Evolutionary conservation across 1,140 invertebrate genomes (phyloP), one percentile per base, ranked within the genome.

Genomic region (Asobara japonica): DNA sequence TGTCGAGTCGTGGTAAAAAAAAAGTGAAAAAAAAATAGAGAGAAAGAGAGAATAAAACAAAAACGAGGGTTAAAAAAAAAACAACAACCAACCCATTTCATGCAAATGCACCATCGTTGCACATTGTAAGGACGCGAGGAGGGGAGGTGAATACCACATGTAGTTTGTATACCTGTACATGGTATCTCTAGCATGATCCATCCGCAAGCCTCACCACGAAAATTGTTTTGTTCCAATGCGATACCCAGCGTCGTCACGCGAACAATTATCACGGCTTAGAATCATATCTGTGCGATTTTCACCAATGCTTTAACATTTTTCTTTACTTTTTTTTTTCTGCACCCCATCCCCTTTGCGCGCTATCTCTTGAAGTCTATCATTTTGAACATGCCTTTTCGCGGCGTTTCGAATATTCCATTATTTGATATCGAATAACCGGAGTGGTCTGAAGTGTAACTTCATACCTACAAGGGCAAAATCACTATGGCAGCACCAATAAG

Each of bases 181-280:
- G 31, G n/a, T 65, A 69, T 69, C 51, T 65, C 31, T 56, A 62
- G 41, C 56, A 73, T 66, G 41, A 64, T 68, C 65, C 60, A 48
- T 70, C 31, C 60, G 69, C 60, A 29, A 67, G 33, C 45, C 60
- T 71, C 69, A 71, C 65, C 69, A 72, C 65, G 73, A 71, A 74
- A 74, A 74, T 74, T 74, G 65, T 74, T 74, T 74, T 38, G 65
- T 67, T 69, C 31, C 56, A 33, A 71, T 62, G 56, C 38, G 71
- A 71, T 30, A 65, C 30, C 60, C 10, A 65, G 30, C 60, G 73
- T 72, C 60, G 51, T 71, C 56, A 48, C 69, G 69, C 60, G 56
- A 74, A 68, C 73, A 74, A 74, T 74, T 74, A 74, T 74, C 70
- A 18, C 69, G 33, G 69, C 73, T 48, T 56, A 56, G 61, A 65